Evolutionary conservation across 1,140 invertebrate species (phyloP).

Genomic region (Ridgeia piscesae): DNA sequence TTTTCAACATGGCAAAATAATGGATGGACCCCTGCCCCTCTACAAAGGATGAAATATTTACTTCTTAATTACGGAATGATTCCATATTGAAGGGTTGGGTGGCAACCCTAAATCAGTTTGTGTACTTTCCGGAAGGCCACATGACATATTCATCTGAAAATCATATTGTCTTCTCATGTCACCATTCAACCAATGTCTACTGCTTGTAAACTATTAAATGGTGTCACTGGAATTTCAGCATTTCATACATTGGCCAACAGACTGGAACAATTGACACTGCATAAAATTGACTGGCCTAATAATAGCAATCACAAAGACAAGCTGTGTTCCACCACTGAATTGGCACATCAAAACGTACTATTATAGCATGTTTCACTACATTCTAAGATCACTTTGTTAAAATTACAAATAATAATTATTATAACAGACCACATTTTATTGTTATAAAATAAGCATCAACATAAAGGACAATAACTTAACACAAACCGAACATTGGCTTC

Average conservation of each 20-base stretch:
- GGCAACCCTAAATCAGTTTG: no score
- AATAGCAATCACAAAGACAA: not conserved
- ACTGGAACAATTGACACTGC: not conserved
- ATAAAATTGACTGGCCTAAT: not conserved
- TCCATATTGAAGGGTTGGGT: no score
- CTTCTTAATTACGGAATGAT: no score
- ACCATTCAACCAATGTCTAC: not conserved
- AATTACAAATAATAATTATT: not conserved
- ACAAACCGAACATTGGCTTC: not conserved
- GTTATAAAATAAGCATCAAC: not conserved
- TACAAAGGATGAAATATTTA: no score
- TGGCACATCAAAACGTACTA: not conserved
- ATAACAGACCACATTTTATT: conserved; percentile 1
- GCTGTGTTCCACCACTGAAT: not conserved
- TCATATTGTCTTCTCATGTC: no score
- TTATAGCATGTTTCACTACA: not conserved
- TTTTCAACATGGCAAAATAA: no score
- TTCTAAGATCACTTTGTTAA: not conserved
- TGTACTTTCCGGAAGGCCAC: no score
- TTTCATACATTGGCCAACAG: not conserved
- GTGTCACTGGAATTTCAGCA: not conserved
- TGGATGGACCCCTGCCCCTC: no score
- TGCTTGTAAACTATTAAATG: not conserved
- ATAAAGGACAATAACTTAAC: not conserved
- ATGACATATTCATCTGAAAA: not conserved